Conservation (phyloP, 1,140 invertebrate genomes). For the Yoshiicerus persimilis region DNA sequence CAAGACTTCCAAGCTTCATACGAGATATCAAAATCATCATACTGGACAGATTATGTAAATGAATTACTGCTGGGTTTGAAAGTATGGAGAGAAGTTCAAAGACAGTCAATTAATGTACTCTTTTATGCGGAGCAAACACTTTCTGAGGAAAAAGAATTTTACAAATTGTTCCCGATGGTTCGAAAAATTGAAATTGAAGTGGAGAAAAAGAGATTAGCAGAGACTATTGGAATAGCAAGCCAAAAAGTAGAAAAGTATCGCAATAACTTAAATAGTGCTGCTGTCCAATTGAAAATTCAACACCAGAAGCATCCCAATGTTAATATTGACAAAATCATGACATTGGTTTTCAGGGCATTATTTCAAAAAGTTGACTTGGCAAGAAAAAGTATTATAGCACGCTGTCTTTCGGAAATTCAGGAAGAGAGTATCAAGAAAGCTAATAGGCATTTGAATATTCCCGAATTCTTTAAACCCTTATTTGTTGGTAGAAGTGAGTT, state of each 20-base stretch:
- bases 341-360: background rate
- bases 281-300: background rate
- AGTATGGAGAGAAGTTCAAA: background rate
- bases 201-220: background rate
- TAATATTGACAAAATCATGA: background rate
- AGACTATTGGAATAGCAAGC: background rate
- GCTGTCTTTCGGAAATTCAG: too few species aligned
- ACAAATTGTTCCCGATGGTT: background rate
- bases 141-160: background rate
- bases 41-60: background rate
- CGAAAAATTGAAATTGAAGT: background rate
- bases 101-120: background rate
- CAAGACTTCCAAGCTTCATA: background rate
- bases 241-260: background rate
- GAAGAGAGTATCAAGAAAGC: too few species aligned
- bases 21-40: background rate
- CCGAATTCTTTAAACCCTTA: background rate
- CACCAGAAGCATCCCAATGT: background rate
- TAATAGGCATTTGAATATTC: background rate
- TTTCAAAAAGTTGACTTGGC: background rate
- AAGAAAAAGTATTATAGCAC: background rate
- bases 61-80: background rate
- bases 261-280: background rate
- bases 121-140: background rate
- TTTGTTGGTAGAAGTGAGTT: background rate